Evolutionary conservation across 2,888 invertebrate species (phyloP).

Genomic region (Bedellia somnulentella): DNA sequence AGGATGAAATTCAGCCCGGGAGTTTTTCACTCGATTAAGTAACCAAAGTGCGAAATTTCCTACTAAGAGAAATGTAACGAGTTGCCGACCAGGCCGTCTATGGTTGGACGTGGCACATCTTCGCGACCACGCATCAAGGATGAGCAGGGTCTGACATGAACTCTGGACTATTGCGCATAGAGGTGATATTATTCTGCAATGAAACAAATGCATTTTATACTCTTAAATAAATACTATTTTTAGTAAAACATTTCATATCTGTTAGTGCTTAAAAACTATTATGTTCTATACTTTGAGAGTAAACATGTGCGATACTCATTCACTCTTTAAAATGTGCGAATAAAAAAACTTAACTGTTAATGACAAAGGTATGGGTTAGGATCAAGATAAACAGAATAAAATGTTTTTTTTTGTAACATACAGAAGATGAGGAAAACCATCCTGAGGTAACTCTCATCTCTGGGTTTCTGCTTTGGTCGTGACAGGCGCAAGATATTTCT

Average conservation of each 20-base stretch:
- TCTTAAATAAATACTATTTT: background rate
- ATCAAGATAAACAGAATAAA: too few species aligned
- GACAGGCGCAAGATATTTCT: too few species aligned
- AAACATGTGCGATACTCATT: too few species aligned
- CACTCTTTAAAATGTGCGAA: too few species aligned
- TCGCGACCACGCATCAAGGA: constrained; percentile 60
- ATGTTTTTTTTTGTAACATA: too few species aligned
- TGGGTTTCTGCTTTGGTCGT: too few species aligned
- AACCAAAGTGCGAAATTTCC: constrained; percentile 69
- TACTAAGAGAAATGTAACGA: constrained; percentile 69
- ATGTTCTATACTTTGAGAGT: too few species aligned
- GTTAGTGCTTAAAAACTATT: too few species aligned
- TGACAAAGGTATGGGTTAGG: too few species aligned
- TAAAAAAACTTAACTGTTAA: too few species aligned
- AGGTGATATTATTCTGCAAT: constrained; percentile 44
- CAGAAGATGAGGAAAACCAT: too few species aligned
- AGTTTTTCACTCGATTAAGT: constrained; percentile 69
- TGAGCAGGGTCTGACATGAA: constrained; percentile 63
- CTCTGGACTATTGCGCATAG: constrained; percentile 64
- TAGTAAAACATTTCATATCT: background rate
- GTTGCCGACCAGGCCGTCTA: constrained; percentile 65
- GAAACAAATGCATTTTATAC: constrained; percentile 2
- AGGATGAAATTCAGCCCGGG: constrained; percentile 68
- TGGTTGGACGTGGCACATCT: constrained; percentile 51
- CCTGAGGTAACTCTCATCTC: too few species aligned